Evolutionary conservation across 1,140 invertebrate genomes (phyloP).

Genomic region (Lamellibrachia luymesi): DNA sequence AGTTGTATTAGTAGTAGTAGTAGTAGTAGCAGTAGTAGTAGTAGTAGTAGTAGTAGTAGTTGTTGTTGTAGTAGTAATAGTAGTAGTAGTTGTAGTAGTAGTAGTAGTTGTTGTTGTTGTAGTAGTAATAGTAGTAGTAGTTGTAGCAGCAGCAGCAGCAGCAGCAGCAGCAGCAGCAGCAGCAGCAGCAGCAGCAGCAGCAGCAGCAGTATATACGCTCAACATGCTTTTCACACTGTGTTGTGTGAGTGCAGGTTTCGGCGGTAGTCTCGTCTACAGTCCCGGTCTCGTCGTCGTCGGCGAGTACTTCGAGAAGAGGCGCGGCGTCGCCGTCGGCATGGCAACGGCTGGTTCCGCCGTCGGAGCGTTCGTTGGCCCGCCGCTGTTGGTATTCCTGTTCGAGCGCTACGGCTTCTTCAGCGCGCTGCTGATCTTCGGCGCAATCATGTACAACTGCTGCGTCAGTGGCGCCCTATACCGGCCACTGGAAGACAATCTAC

Average conservation of each 20-base stretch:
- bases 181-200: no score
- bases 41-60: no score
- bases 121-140: no score
- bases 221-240: no score
- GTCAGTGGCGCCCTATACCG: slow-evolving; percentile 14
- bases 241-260: neutral
- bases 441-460: neutral
- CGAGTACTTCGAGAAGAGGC: slow-evolving; percentile 11
- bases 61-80: no score
- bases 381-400: slow-evolving; percentile 16
- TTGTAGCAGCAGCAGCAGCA: no score
- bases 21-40: no score
- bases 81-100: no score
- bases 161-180: no score
- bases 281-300: slow-evolving; percentile 2
- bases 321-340: slow-evolving; percentile 11
- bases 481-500: neutral
- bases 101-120: no score
- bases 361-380: slow-evolving; percentile 74
- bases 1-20: no score
- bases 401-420: slow-evolving; percentile 23
- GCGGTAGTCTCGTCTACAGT: neutral
- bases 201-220: neutral
- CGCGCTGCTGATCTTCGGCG: slow-evolving; percentile 20
- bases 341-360: slow-evolving; percentile 66